A percentile compares a stretch with the other conserved stretches of the same genome.
Evolutionary conservation across 2,797 vertebrate genomes (phyloP).

Genomic region (Pangasius djambal): DNA sequence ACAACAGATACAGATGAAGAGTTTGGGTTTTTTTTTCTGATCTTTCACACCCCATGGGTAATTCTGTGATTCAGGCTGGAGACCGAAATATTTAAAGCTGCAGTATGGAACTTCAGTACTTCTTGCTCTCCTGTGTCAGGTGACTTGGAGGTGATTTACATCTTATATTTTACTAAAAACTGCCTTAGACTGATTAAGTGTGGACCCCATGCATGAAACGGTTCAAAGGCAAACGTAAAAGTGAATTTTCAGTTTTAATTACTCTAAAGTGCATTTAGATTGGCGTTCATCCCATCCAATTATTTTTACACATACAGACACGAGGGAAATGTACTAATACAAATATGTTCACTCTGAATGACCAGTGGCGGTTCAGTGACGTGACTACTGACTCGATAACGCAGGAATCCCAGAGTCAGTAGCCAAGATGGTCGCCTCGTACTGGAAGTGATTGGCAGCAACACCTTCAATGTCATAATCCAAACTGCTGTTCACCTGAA

Average conservation of each 20-base stretch:
- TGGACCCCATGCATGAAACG: neutral
- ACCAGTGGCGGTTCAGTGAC: neutral
- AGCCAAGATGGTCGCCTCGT: slow-evolving; percentile 11
- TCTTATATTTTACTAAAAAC: neutral
- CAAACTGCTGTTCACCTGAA: slow-evolving; percentile 52
- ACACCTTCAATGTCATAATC: slow-evolving; percentile 48
- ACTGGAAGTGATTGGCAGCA: slow-evolving; percentile 45
- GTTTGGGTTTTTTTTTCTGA: neutral
- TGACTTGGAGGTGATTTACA: neutral
- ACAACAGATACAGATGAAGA: neutral
- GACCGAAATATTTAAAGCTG: neutral
- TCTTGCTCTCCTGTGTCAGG: neutral
- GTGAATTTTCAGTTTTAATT: neutral
- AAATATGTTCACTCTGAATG: neutral
- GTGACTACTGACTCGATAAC: slow-evolving; percentile 23
- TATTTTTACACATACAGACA: neutral
- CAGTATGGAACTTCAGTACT: neutral
- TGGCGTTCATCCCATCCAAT: no score
- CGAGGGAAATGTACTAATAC: neutral
- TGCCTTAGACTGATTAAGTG: no score
- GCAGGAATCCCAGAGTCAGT: neutral
- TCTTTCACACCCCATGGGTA: neutral
- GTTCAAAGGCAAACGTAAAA: no score
- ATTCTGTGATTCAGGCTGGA: neutral
- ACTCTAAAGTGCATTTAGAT: neutral